Evolutionary conservation across 2,888 invertebrate genomes (phyloP).

Genomic region (Aporophyla nigra): DNA sequence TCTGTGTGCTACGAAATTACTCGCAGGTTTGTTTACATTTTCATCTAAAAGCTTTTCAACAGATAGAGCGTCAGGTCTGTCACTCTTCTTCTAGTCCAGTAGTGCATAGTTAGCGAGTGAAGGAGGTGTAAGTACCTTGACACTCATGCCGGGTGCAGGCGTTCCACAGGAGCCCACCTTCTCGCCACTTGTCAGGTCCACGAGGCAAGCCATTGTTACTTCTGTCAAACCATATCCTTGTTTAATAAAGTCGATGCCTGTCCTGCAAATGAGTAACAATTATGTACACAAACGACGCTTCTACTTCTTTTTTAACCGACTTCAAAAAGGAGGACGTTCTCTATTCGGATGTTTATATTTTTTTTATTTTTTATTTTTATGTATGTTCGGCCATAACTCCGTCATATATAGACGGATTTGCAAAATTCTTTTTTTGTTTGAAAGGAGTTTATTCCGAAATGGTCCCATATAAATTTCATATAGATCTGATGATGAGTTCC

Average conservation of each 20-base stretch:
- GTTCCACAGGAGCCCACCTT: constrained; percentile 93
- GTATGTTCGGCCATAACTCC: too few relatives aligned
- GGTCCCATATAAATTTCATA: too few relatives aligned
- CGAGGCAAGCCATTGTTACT: constrained; percentile 92
- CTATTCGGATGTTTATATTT: too few relatives aligned
- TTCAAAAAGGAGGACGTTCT: too few relatives aligned
- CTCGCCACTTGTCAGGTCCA: constrained; percentile 81
- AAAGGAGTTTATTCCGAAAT: too few relatives aligned
- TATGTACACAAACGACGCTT: background rate
- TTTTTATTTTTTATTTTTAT: too few relatives aligned
- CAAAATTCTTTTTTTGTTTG: too few relatives aligned
- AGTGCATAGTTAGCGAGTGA: background rate
- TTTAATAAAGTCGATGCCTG: constrained; percentile 90
- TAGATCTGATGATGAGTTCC: too few relatives aligned
- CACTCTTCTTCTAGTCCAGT: background rate
- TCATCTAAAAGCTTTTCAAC: background rate
- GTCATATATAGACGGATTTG: too few relatives aligned
- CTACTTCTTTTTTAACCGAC: background rate
- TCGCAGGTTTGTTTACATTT: background rate
- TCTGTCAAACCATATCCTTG: constrained; percentile 96
- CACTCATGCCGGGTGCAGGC: constrained; percentile 92
- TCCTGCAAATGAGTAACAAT: constrained; percentile 73
- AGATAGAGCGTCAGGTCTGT: background rate
- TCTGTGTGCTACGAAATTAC: too few relatives aligned
- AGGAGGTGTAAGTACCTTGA: constrained; percentile 85